Evolutionary conservation across 1,140 invertebrate genomes (phyloP), one percentile per base, ranked within the genome.

Genomic region (Steinernema feltiae): DNA sequence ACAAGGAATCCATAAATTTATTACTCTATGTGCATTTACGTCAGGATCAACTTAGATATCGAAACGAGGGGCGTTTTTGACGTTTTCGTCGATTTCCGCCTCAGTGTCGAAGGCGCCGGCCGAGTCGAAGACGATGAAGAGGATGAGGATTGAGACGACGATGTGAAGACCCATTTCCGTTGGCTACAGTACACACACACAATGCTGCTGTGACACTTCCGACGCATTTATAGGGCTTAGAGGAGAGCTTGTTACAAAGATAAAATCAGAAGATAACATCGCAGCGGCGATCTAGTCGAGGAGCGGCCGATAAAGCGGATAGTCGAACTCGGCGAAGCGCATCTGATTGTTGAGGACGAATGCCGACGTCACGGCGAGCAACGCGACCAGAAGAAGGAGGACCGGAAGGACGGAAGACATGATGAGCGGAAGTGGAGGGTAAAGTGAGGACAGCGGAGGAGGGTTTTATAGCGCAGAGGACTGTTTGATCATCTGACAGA

Each of bases 281-380:
- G 53, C 7, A 18, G 15, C 24, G 53, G 24, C 7, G 53, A 63
- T 63, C 24, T 63, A 63, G 24, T 63, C 53, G 53, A 63, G 24
- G 3, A 63, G 53, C 53, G 53, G 53, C 2, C 53, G 53, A 63
- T 63, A 63, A 21, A 63, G 53, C 53, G 53, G 53, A 63, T 63
- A 63, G 53, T 63, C 53, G 53, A 63, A 63, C 24, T 27, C 24
- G 53, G 7, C 7, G 35, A 18, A 41, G 7, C 7, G 35, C 35
- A 7, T 41, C 35, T 63, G 12, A 21, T 27, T 63, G 53, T 12
- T 63, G 24, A 63, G 12, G 53, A 63, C 24, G 53, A 63, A 63
- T 7, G 53, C 53, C 12, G 53, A 7, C 7, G 24, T 15, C 2
- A 63, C 53, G 53, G 53, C 53, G 53, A 15, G 3, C 7, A 63